Percentiles rank a stretch among this genome's conserved stretches.
These are phyloP conservation scores for Amphibalanus amphitrite DNA, from an alignment of 1,140 invertebrate species.

Conservation along the genomic window DNA sequence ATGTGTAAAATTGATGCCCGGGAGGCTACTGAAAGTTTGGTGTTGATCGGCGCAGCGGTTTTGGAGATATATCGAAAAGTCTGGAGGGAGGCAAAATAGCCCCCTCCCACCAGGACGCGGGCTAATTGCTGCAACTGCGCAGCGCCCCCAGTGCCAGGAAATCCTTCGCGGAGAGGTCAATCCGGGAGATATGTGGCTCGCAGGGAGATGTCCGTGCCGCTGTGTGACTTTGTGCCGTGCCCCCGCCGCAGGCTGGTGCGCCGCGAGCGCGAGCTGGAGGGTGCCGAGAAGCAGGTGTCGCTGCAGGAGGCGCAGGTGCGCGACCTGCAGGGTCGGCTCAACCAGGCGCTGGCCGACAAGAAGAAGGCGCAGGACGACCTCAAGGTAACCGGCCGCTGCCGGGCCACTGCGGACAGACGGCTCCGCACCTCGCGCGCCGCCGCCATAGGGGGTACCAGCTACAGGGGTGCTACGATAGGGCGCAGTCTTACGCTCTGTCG, in stretches of 20 bases:
- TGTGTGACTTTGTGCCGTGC: neutral
- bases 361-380: conserved; percentile 1
- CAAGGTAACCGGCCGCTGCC: no score
- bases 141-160: no score
- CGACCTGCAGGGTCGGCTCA: neutral
- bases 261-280: neutral
- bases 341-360: neutral
- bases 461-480: neutral
- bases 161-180: no score
- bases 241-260: neutral
- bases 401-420: neutral
- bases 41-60: no score
- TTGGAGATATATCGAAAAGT: no score
- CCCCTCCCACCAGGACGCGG: no score
- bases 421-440: neutral
- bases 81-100: no score
- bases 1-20: no score
- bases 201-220: no score
- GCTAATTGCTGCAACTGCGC: no score
- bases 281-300: neutral
- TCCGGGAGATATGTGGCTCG: no score
- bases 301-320: neutral
- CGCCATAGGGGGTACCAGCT: neutral
- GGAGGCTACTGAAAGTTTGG: no score
- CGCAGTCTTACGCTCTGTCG: neutral